Base-by-base conservation (phyloP, 2,113 vertebrate genomes). In the Entomyzon cyanotis region DNA sequence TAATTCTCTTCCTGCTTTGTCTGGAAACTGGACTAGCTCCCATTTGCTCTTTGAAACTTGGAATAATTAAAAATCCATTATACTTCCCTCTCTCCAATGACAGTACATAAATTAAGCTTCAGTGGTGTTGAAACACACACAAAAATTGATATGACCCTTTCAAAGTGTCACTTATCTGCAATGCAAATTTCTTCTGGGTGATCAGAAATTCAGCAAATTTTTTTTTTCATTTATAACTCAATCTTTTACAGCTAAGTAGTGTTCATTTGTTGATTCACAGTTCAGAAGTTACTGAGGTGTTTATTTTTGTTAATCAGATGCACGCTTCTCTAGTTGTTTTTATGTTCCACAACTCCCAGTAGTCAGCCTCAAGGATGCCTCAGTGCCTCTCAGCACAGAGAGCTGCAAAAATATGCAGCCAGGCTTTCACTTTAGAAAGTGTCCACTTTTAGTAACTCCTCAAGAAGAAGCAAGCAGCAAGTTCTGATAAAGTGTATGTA, bases 51-150 rank as follows among this genome's bases (percentile, higher is more conserved):
- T 93, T 35, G 89, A 88, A 95, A 94, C 75, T 78, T 73, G 50
- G 55, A 85, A 96, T 96, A 96, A 98, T 98, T 97, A 97, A 96
- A 97, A 97, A 97, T 92, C 93, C 91, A 94, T 97, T 97, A 96
- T 74, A 58, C 15, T 74, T 83, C 35, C 53, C 31, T 93, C 75
- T 95, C 33, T 79, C 35, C 80, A 73, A 69, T 76, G 92, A 89
- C 95, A 92, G 90, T 63, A 69, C 96, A 97, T 97, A 97, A 96
- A 98, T 97, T 97, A 98, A 84, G 87, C 44, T 87, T 87, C 63
- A 70, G 69, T 12, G 55, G 69, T 74, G 83, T 21, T 92, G 88
- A 96, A 93, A 90, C 67, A 75, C 65, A 64, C 69, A 58, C 47
- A 62, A 77, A 56, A 69, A 28, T n/a, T 96, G 92, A 70, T 95